These are phyloP conservation scores for Naso thynnoides DNA, from an alignment of 2,797 vertebrate species.

Conservation along the genomic window DNA sequence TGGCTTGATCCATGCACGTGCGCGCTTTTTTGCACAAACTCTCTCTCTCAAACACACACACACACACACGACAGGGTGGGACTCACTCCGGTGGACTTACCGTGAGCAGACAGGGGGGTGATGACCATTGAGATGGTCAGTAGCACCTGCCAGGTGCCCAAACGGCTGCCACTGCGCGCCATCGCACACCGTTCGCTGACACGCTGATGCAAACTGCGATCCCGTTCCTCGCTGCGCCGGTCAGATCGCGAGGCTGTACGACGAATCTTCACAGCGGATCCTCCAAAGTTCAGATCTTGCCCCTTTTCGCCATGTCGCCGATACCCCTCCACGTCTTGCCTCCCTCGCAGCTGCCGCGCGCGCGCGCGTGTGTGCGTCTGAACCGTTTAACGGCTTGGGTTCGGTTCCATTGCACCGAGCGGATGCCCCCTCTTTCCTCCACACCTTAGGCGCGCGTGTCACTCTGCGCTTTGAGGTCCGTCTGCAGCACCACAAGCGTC, in stretches of 20 bases:
- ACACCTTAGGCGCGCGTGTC: constrained; percentile 62
- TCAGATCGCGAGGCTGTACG: constrained; percentile 23
- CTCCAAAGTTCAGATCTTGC: constrained; percentile 71
- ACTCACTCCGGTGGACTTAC: constrained; percentile 69
- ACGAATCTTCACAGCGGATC: constrained; percentile 56
- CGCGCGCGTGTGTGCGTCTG: not conserved
- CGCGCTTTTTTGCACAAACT: constrained; percentile 16
- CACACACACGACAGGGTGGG: constrained; percentile 58
- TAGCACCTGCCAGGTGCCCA: constrained; percentile 76
- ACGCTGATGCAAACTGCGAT: constrained; percentile 39
- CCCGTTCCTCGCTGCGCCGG: constrained; percentile 25
- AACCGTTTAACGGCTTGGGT: constrained; percentile 46
- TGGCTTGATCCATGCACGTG: constrained; percentile 49
- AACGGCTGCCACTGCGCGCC: constrained; percentile 61
- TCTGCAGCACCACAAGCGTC: constrained; percentile 5
- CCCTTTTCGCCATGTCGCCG: constrained; percentile 62
- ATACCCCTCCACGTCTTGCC: constrained; percentile 21
- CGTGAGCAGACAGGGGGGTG: constrained; percentile 69
- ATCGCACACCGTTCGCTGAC: constrained; percentile 44
- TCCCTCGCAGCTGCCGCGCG: constrained; percentile 1
- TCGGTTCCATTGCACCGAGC: constrained; percentile 64
- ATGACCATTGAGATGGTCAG: constrained; percentile 76
- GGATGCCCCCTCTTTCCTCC: constrained; percentile 48
- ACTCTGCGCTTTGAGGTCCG: constrained; percentile 44
- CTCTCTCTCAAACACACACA: constrained; percentile 2